Evolutionary conservation across 1,140 invertebrate species (phyloP), one percentile per base, ranked within the genome.

Genomic region (Andrena cerasifolii): DNA sequence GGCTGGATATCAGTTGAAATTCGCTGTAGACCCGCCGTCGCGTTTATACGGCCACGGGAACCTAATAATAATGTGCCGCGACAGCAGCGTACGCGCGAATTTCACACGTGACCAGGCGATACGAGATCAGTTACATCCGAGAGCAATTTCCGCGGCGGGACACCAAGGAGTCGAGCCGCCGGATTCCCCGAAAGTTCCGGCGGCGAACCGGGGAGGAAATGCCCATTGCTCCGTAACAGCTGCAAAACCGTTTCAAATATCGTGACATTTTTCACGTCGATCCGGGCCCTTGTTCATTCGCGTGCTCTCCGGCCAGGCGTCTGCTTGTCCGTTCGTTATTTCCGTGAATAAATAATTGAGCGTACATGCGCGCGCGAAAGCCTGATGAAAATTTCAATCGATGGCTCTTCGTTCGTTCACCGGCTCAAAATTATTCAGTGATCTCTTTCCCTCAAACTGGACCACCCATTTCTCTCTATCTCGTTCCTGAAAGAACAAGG

Each of bases 351-450:
- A 89, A 89, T 90, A 88, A 90, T 89, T 80, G 81, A 63, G 36
- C 67, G 68, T 40, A 49, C 58, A 74, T 77, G 73, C 76, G 81
- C 82, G 81, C 77, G 87, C 80, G 83, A 84, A 87, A 87, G 86
- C 67, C 71, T 78, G 84, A 89, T 90, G 86, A 89, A 90, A 90
- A 90, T 90, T 90, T 90, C 88, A 90, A 87, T 87, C 86, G 84
- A 85, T 86, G 84, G 86, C 86, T 89, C 88, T 87, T 83, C 83
- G 75, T 73, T 61, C 80, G 80, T 80, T 81, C 84, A 83, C 82
- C 79, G 53, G 70, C 78, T 61, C 49, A 74, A 80, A 82, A 87
- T 87, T 85, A 86, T 87, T 87, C 81, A 86, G 82, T 33, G 61
- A 71, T 77, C 63, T 79, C 72, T 68, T 54, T 66, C 61, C 68